Evolutionary conservation across 2,888 invertebrate species (phyloP), one percentile per base, ranked within the genome.

Genomic region (Trachelus tabidus): DNA sequence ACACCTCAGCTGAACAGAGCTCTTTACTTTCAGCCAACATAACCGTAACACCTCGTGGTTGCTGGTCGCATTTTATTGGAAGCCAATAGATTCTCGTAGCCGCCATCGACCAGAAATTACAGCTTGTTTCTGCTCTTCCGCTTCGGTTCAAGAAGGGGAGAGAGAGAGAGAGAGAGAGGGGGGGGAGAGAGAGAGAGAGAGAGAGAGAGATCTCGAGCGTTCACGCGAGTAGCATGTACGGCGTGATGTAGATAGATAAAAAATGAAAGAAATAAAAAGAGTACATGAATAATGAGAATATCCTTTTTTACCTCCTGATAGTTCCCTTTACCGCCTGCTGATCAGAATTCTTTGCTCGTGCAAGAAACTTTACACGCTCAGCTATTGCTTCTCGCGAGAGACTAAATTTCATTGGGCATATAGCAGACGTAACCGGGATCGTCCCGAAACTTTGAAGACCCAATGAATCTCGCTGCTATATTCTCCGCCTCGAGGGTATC

Each of bases 11-110:
- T 71, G 69, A 73, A 69, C 73, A 40, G 71, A 73, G 79, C 77
- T 80, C 79, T 79, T 83, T 81, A 81, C 76, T 77, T 76, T 34
- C 81, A 81, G 77, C 83, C 79, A 79, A 78, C 79, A 80, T 77
- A 34, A 69, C 56, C 79, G 75, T 73, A 69, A 34, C 73, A 37
- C 33, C 30, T 73, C 75, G 73, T 73, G 40, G 40, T 73, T 33
- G 68, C 34, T 69, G 73, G 37, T 37, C 73, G 30, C 79, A 81
- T 82, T 82, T 82, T 81, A 82, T 82, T 80, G 81, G 31, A 37
- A 75, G 40, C 79, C 82, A 78, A 81, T 82, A 80, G 80, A 81
- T 80, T 79, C 75, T 75, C 73, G 23, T 40, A 23, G 23, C 40
- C 9, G 23, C 40, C 40, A 40, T 40, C 40, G 40, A 23, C 40